Base-by-base conservation (phyloP, 2,113 vertebrate species). In the Oreochromis niloticus region DNA sequence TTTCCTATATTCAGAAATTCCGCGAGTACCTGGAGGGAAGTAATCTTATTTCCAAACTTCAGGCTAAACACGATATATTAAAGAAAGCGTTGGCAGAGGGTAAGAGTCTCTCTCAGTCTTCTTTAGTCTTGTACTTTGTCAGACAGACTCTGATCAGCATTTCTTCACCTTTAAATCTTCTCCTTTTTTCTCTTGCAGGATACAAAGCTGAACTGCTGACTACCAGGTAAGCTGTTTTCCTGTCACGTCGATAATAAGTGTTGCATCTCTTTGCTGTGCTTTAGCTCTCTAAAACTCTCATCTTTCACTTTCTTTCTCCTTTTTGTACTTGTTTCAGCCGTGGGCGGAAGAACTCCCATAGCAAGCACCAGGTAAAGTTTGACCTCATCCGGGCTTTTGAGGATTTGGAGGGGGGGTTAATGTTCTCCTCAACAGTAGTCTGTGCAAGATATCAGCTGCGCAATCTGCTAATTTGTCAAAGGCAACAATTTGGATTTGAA, bases 41-140 rank as follows among this genome's bases (percentile, higher is more conserved):
- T 87, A 99, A 98, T 92, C 98, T 99, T 82, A 99, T 99, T 92
- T 99, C 98, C 88, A 99, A 99, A 88, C 97, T 99, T 52, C 99
- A 99, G 93, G 98, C 99, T 95, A 99, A 99, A 92, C 98, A 99
- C 14, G 99, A 99, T 94, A 96, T 98, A 84, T 96, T 99, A 92
- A 98, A 99, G 93, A 98, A 97, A 95, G 98, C 98, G 16, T 97
- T 99, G 0, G 98, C 98, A 86, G 99, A 99, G 94, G 98, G 98
- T 98, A 90, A 95, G 84, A 84, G 7, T 3, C 0, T 17, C 82
- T 19, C 2, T 14, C 30, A 24, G 48, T 78, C 17, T 66, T 12
- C 6, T 54, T 50, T 30, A 19, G 19, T 66, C 17, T 7, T 17
- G 19, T 30, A n/a, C 11, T 16, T 34, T 75, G 27, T 61, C 10